A percentile compares a stretch with the other conserved stretches of the same genome.
Conservation (phyloP, 2,113 vertebrate genomes). For the Ciconia maguari region DNA sequence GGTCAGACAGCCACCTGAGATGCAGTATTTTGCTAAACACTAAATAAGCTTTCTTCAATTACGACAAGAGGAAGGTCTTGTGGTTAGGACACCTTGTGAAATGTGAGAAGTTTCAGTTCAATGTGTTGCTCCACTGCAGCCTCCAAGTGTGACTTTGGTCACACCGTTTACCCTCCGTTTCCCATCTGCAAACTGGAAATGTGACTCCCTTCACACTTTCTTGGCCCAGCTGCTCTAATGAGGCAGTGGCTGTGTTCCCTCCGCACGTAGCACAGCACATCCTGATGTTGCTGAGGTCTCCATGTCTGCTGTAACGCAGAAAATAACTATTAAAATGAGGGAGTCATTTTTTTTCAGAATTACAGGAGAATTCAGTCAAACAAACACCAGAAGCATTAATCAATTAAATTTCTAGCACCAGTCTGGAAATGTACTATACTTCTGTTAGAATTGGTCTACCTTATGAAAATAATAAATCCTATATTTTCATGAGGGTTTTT, state of each 20-base stretch:
- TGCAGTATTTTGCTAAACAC: background rate
- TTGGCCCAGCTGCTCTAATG: background rate
- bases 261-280: background rate
- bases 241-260: background rate
- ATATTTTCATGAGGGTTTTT: background rate
- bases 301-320: background rate
- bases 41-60: background rate
- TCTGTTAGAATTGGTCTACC: background rate
- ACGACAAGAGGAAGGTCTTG: background rate
- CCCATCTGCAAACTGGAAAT: background rate
- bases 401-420: constrained; percentile 5
- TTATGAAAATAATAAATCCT: constrained; percentile 67
- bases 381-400: constrained; percentile 9
- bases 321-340: background rate
- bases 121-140: background rate
- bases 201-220: background rate
- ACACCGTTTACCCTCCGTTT: background rate
- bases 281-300: background rate
- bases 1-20: background rate
- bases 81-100: background rate
- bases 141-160: background rate
- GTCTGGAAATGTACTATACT: background rate
- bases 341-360: background rate
- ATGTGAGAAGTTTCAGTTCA: background rate
- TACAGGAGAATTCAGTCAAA: constrained; percentile 12